phyloP scores from a whole-genome alignment of 2,888 invertebrate genomes.

The Globia sparganii region DNA sequence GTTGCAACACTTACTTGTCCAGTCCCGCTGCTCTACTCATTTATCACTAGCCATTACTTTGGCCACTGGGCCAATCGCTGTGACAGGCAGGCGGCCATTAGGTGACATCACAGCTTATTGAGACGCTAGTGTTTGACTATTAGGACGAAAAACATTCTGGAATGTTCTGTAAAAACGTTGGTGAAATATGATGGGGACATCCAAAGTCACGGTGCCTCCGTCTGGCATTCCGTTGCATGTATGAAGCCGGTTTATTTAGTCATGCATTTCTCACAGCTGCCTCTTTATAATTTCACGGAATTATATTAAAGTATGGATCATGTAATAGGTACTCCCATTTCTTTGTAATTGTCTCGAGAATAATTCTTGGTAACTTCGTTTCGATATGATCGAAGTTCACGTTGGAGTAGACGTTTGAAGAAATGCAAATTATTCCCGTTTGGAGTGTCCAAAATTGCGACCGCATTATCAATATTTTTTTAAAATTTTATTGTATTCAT shows the following conservation, averaged over 20 bases:
- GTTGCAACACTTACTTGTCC: constrained; percentile 24
- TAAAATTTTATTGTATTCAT: neutral
- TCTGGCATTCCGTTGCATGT: constrained; percentile 31
- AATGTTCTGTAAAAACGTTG: constrained; percentile 4
- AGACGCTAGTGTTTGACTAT: constrained; percentile 25
- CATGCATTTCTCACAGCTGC: constrained; percentile 57
- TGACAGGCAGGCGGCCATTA: constrained; percentile 52
- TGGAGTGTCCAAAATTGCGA: neutral
- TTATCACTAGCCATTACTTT: constrained; percentile 55
- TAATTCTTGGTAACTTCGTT: constrained; percentile 6
- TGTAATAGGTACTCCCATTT: constrained; percentile 24
- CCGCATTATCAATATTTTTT: neutral
- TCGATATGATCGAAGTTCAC: neutral
- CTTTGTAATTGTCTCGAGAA: constrained; percentile 29
- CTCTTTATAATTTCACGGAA: constrained; percentile 53
- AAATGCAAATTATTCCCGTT: neutral
- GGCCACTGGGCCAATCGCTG: constrained; percentile 22
- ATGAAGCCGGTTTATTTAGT: constrained; percentile 51
- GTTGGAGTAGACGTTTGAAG: neutral
- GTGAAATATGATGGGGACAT: neutral
- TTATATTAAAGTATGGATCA: constrained; percentile 30
- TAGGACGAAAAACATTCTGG: constrained; percentile 12
- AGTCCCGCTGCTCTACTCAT: constrained; percentile 19
- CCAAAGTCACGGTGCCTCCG: neutral
- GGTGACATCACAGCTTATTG: constrained; percentile 58